Percentiles rank a stretch among this genome's conserved stretches.
These are phyloP conservation scores for Hormaphis cornu DNA, from an alignment of 1,140 invertebrate genomes.

Conservation along the genomic window DNA sequence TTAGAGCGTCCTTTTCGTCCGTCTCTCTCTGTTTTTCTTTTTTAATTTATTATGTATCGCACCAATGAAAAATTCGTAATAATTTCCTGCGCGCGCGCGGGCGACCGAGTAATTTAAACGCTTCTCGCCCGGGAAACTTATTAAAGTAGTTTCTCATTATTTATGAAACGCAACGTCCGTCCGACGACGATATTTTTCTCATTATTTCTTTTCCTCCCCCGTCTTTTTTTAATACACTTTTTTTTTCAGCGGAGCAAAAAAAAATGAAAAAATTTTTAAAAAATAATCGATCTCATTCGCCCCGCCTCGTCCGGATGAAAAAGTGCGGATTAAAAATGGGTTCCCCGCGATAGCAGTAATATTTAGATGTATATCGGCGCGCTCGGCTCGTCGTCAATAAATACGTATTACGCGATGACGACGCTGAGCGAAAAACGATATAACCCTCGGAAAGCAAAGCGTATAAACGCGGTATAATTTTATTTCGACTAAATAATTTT, in stretches of 20 bases:
- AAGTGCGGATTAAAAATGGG: too few species aligned
- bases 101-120: conserved; percentile 24
- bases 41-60: conserved; percentile 32
- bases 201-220: background rate
- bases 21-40: background rate
- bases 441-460: too few species aligned
- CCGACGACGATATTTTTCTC: background rate
- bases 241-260: background rate
- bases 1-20: conserved; percentile 9
- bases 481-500: too few species aligned
- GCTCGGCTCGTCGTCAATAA: too few species aligned
- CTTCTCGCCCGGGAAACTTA: conserved; percentile 14
- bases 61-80: conserved; percentile 31
- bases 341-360: too few species aligned
- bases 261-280: too few species aligned
- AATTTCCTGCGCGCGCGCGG: conserved; percentile 30
- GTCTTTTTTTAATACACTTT: conserved; percentile 24
- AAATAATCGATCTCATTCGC: conserved; percentile 31
- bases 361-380: too few species aligned
- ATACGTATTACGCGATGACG: too few species aligned
- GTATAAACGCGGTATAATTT: too few species aligned
- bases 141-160: conserved; percentile 33
- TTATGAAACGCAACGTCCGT: conserved; percentile 28
- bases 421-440: too few species aligned
- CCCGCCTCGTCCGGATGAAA: background rate